A percentile compares a stretch with the other conserved stretches of the same genome.
Conservation (phyloP, 2,113 vertebrate genomes). For the Neofelis nebulosa region DNA sequence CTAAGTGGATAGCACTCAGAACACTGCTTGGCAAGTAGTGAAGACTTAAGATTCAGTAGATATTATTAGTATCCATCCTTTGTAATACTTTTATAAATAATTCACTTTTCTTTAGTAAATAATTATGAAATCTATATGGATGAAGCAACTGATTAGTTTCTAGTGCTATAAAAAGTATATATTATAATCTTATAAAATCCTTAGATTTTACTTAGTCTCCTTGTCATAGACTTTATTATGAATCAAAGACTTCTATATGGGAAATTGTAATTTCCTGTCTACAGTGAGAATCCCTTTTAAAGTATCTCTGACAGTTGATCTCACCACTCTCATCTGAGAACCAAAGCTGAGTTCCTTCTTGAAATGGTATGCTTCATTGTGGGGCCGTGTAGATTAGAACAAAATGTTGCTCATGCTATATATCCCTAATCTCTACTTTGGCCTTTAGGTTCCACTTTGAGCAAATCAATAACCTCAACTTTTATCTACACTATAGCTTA, state of each 20-base stretch:
- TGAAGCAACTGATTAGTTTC: not conserved
- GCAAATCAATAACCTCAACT: not conserved
- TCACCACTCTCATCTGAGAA: not conserved
- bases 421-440: not conserved
- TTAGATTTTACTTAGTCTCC: not conserved
- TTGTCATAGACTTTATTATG: not conserved
- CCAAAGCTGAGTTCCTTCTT: not conserved
- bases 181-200: not conserved
- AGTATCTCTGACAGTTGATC: not conserved
- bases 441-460: not conserved
- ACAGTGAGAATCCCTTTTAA: not conserved
- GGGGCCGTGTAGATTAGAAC: not conserved
- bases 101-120: not conserved
- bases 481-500: not conserved
- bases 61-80: not conserved
- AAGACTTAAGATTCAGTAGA: not conserved
- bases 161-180: not conserved
- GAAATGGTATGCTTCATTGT: not conserved
- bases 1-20: not conserved
- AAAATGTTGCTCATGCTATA: not conserved
- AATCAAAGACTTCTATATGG: not conserved
- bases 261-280: not conserved
- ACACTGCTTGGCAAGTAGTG: not conserved
- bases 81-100: not conserved
- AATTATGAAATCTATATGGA: not conserved